Conservation (phyloP, 2,797 vertebrate genomes). For the Lophotriccus pileatus region DNA sequence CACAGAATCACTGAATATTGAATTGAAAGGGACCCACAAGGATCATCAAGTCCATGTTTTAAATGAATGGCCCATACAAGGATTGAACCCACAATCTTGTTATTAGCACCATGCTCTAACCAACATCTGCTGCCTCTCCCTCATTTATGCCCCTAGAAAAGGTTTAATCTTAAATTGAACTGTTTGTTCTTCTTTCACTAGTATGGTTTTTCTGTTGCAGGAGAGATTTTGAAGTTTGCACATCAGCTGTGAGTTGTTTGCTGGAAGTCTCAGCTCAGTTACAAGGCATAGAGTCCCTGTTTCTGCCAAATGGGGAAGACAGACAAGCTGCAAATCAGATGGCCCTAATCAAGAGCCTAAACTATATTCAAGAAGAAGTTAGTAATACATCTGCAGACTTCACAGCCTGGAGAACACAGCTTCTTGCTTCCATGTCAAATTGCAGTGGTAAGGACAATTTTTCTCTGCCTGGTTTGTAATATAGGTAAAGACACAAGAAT, state of each 20-base stretch:
- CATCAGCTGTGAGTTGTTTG: conserved; percentile 79
- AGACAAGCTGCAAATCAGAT: conserved; percentile 66
- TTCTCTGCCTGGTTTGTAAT: background rate
- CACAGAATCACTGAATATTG: background rate
- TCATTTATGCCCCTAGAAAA: background rate
- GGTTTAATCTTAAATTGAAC: background rate
- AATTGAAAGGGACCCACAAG: background rate
- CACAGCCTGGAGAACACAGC: conserved; percentile 84
- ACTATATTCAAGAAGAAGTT: conserved; percentile 81
- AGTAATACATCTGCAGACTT: conserved; percentile 80
- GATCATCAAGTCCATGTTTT: background rate
- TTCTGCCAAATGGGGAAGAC: conserved; percentile 72
- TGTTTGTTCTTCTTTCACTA: background rate
- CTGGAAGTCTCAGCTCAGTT: conserved; percentile 79
- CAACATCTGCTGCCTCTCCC: background rate
- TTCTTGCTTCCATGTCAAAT: conserved; percentile 72
- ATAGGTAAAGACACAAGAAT: background rate
- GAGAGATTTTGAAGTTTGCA: conserved; percentile 84
- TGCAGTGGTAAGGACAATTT: conserved; percentile 62
- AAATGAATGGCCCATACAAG: background rate
- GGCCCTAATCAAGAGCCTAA: conserved; percentile 79
- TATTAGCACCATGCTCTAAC: background rate
- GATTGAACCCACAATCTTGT: background rate
- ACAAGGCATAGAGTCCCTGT: conserved; percentile 80
- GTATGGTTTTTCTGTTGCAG: conserved; percentile 70